These are phyloP conservation scores for Pristionchus entomophagus DNA, from an alignment of 2,888 invertebrate genomes.

Conservation along the genomic window DNA sequence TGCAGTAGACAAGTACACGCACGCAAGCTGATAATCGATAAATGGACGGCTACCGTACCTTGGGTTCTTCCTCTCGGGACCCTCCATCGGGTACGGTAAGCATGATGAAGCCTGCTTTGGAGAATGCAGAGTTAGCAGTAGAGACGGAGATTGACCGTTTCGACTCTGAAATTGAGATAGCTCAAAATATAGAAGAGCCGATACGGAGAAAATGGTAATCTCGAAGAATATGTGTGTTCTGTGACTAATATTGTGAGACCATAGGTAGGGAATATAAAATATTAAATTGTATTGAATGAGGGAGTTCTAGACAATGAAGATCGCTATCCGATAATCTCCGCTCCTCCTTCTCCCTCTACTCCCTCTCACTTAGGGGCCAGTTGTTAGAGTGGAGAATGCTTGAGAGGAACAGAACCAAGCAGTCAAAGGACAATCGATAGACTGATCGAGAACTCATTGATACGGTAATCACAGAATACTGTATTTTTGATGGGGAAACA, in stretches of 20 bases:
- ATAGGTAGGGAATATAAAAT: too few relatives aligned
- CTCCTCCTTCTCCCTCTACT: conserved; percentile 1
- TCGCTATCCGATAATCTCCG: not conserved
- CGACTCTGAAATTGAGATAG: not conserved
- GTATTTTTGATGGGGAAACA: too few relatives aligned
- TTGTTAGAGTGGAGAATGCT: conserved; percentile 33
- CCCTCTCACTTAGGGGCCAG: not conserved
- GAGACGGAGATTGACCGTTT: not conserved
- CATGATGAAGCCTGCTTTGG: not conserved
- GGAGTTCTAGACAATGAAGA: conserved; percentile 20
- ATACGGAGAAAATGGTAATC: too few relatives aligned
- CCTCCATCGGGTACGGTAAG: conserved; percentile 24
- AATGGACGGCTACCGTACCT: conserved; percentile 21
- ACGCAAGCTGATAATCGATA: not conserved
- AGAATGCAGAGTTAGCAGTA: not conserved
- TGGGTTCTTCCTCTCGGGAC: conserved; percentile 4
- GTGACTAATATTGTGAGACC: too few relatives aligned
- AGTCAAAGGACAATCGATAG: conserved; percentile 12
- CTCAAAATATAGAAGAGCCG: not conserved
- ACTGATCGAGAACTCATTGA: not conserved
- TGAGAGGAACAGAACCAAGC: not conserved
- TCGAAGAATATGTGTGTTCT: too few relatives aligned
- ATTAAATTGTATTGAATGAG: not conserved
- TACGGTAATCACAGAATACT: not conserved
- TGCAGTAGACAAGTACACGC: not conserved